Percentiles rank a stretch among this genome's conserved stretches.
phyloP scores from a whole-genome alignment of 2,888 invertebrate species.

The Aspidiotus rigidus region DNA sequence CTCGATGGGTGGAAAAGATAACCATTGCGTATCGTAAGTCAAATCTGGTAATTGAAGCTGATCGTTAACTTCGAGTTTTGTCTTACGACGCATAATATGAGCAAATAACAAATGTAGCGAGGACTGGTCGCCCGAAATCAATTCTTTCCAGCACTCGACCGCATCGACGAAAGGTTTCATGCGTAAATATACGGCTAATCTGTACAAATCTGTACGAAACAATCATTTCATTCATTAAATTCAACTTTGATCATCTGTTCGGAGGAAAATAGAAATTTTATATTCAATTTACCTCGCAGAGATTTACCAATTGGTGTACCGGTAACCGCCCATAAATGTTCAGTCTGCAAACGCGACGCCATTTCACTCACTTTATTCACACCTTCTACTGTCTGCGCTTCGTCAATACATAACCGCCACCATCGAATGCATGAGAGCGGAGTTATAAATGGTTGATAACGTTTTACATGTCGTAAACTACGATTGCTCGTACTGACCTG shows the following conservation, averaged over 20 bases:
- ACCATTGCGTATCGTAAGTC: constrained; percentile 49
- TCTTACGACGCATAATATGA: constrained; percentile 58
- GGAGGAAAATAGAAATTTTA: not conserved
- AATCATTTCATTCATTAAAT: constrained; percentile 37
- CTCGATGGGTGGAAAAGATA: constrained; percentile 63
- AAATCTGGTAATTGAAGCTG: constrained; percentile 61
- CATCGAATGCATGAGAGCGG: constrained; percentile 61
- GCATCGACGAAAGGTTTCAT: constrained; percentile 49
- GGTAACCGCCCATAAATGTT: constrained; percentile 64
- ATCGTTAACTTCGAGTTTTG: constrained; percentile 56
- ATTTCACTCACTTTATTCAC: constrained; percentile 53
- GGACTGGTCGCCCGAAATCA: constrained; percentile 42
- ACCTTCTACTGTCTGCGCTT: constrained; percentile 69
- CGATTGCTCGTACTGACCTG: constrained; percentile 33
- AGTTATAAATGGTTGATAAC: constrained; percentile 54
- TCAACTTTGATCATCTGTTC: constrained; percentile 36
- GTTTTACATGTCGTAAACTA: constrained; percentile 51
- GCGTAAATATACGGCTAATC: constrained; percentile 53
- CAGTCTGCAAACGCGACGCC: constrained; percentile 51
- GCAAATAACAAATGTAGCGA: constrained; percentile 49
- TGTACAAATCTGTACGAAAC: constrained; percentile 46
- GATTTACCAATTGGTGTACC: constrained; percentile 61
- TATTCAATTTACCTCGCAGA: constrained; percentile 47
- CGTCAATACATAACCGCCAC: constrained; percentile 71
- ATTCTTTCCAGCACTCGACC: constrained; percentile 33